Percentiles rank a stretch among this genome's conserved stretches.
Conservation (phyloP, 2,113 vertebrate genomes). For the Cebus imitator region DNA sequence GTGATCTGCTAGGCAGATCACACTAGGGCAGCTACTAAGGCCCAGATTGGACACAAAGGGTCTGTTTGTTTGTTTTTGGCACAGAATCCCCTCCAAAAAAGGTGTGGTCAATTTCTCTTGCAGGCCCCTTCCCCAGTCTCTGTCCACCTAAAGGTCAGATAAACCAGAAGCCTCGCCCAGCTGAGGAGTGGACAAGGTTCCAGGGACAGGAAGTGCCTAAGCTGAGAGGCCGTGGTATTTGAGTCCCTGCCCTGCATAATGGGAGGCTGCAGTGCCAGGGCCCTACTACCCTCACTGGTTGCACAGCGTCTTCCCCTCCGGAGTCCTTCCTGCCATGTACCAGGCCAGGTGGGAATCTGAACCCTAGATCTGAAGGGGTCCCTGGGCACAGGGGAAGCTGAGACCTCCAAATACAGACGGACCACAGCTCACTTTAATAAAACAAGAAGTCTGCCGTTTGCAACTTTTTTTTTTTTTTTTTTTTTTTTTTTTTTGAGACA, state of each 20-base stretch:
- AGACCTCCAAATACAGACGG: not conserved
- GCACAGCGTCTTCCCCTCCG: not conserved
- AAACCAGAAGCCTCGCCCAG: not conserved
- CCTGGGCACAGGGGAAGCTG: not conserved
- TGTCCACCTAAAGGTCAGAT: no score
- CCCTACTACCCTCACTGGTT: not conserved
- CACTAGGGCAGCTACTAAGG: not conserved
- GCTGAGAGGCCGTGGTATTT: not conserved
- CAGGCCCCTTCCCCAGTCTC: not conserved
- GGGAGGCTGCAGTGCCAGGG: not conserved
- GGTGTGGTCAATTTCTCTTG: not conserved
- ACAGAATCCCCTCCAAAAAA: not conserved
- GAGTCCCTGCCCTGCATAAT: no score
- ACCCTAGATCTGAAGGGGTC: not conserved
- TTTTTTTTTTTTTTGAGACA: not conserved
- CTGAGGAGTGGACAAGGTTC: no score
- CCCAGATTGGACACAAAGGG: not conserved
- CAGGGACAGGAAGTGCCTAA: not conserved
- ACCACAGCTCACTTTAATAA: not conserved
- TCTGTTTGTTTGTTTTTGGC: not conserved
- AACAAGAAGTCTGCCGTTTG: rapidly evolving
- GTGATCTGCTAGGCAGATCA: rapidly evolving
- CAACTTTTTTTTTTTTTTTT: not conserved
- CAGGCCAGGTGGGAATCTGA: not conserved
- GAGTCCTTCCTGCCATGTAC: not conserved